Conservation (phyloP, 2,113 vertebrate species). For the Ctenomys sociabilis region DNA sequence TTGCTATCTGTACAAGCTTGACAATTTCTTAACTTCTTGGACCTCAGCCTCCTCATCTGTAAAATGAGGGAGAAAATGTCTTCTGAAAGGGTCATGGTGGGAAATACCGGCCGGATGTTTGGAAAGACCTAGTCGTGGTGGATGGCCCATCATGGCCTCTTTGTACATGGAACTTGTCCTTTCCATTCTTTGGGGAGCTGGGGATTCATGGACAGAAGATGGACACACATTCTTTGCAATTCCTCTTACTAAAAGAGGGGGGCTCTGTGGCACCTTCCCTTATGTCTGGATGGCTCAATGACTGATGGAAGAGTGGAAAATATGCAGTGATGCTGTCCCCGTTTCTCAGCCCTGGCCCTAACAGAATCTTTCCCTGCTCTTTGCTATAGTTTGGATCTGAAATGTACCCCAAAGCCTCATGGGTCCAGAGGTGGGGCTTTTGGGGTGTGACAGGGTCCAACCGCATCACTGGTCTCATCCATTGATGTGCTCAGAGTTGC, state of each 20-base stretch:
- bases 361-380: neutral
- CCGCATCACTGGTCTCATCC: neutral
- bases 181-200: neutral
- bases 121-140: neutral
- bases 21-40: neutral
- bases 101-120: neutral
- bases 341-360: neutral
- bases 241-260: neutral
- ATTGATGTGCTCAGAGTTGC: neutral
- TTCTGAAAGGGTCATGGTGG: neutral
- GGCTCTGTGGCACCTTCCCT: neutral
- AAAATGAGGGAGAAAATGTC: neutral
- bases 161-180: neutral
- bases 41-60: neutral
- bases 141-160: neutral
- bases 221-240: neutral
- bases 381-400: neutral
- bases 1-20: neutral
- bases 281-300: neutral
- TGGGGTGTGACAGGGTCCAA: neutral
- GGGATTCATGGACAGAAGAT: neutral
- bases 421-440: neutral
- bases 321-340: neutral
- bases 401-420: neutral
- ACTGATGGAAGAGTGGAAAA: neutral